These are phyloP conservation scores for Scaptomyza pallida DNA, from an alignment of 1,140 invertebrate species.

Conservation along the genomic window DNA sequence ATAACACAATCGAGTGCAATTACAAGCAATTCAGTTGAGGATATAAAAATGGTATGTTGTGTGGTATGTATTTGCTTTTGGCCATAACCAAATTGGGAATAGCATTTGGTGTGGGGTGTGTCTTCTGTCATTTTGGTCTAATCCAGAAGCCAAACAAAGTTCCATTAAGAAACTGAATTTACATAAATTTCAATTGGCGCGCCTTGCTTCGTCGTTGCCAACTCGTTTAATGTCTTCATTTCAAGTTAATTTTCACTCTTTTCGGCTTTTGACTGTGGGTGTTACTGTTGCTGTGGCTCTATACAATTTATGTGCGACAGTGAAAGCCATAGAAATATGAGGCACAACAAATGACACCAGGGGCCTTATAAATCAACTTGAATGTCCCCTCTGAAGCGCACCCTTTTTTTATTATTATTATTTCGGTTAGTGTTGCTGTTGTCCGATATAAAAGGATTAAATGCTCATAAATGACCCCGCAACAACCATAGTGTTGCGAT, in stretches of 20 bases:
- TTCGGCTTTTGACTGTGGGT: conserved; percentile 43
- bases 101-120: conserved; percentile 20
- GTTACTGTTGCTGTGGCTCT: conserved; percentile 34
- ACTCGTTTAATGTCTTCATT: conserved; percentile 68
- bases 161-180: conserved; percentile 37
- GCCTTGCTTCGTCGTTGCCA: conserved; percentile 33
- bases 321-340: conserved; percentile 77
- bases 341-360: conserved; percentile 21
- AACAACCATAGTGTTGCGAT: conserved; percentile 32
- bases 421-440: conserved; percentile 29
- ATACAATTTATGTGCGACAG: conserved; percentile 61
- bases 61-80: background rate
- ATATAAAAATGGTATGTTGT: background rate
- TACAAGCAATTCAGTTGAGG: conserved; percentile 20
- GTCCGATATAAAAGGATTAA: conserved; percentile 66
- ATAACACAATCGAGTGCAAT: conserved; percentile 12
- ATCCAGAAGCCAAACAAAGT: conserved; percentile 56
- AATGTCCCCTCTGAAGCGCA: conserved; percentile 54
- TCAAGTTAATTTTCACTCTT: conserved; percentile 53
- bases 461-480: conserved; percentile 57
- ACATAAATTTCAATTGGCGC: conserved; percentile 59
- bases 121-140: conserved; percentile 15
- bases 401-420: conserved; percentile 50
- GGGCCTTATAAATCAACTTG: conserved; percentile 63
- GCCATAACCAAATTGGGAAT: conserved; percentile 22